Evolutionary conservation across 1,140 invertebrate genomes (phyloP).

Genomic region (Lepidurus couesii): DNA sequence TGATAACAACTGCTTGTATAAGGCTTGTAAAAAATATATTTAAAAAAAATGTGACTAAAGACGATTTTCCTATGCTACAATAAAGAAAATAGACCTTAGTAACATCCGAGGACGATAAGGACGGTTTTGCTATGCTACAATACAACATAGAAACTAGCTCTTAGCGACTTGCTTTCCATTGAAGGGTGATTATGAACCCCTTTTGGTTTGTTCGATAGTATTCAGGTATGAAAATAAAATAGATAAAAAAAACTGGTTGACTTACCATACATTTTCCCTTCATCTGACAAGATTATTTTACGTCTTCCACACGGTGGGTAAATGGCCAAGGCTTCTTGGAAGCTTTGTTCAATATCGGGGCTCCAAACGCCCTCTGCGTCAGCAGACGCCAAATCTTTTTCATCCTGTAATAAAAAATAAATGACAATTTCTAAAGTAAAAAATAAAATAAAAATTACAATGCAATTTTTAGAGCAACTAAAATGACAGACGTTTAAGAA

Average conservation of each 20-base stretch:
- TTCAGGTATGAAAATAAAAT: neutral
- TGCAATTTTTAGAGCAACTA: neutral
- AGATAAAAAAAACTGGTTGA: constrained; percentile 41
- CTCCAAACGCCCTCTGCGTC: constrained; percentile 99
- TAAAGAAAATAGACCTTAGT: too few relatives aligned
- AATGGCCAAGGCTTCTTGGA: constrained; percentile 98
- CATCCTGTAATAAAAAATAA: constrained; percentile 57
- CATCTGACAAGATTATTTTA: constrained; percentile 99
- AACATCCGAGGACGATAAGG: too few relatives aligned
- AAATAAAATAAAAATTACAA: neutral
- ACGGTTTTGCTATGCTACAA: too few relatives aligned
- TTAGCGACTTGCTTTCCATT: too few relatives aligned
- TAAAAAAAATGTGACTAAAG: too few relatives aligned
- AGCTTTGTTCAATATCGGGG: constrained; percentile 99
- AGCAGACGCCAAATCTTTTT: constrained; percentile 79
- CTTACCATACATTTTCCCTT: constrained; percentile 99
- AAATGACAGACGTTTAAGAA: neutral
- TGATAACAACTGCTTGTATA: too few relatives aligned
- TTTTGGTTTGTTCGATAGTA: too few relatives aligned
- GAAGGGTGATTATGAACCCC: too few relatives aligned
- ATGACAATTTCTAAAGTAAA: constrained; percentile 33
- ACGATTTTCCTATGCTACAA: too few relatives aligned
- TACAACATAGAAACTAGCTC: too few relatives aligned
- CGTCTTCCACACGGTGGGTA: constrained; percentile 98
- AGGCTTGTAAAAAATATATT: too few relatives aligned